A percentile compares a stretch with the other conserved stretches of the same genome.
phyloP scores from a whole-genome alignment of 2,888 invertebrate genomes.

The Lymantria monacha region DNA sequence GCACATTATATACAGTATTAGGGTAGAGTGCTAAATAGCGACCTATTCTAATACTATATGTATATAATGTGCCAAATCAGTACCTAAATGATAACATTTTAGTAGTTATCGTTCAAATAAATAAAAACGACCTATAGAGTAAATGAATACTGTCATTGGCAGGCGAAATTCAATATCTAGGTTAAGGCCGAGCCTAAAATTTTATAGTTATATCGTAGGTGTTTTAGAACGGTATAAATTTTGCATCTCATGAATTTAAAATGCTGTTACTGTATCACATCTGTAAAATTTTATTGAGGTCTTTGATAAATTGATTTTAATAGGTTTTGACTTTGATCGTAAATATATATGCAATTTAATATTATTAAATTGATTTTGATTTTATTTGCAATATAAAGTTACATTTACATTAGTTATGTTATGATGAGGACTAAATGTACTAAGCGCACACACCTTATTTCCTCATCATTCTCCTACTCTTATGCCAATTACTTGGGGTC shows the following conservation, averaged over 20 bases:
- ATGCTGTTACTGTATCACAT: background rate
- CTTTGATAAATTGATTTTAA: background rate
- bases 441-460: no score
- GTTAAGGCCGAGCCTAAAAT: slow-evolving; percentile 40
- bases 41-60: no score
- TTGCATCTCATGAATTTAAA: slow-evolving; percentile 13
- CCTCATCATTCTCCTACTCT: no score
- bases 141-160: slow-evolving; percentile 20
- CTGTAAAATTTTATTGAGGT: background rate
- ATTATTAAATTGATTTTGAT: background rate
- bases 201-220: slow-evolving; percentile 19
- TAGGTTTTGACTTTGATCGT: background rate
- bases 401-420: no score
- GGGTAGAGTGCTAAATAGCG: no score
- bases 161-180: slow-evolving; percentile 46
- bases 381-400: background rate
- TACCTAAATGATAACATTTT: no score
- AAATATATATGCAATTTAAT: background rate
- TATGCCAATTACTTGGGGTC: no score
- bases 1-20: no score
- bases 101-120: background rate
- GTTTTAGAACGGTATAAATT: slow-evolving; percentile 15
- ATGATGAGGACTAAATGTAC: no score
- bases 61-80: no score
- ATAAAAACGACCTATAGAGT: slow-evolving; percentile 7